Conservation (phyloP, 2,797 vertebrate species). For the Aldrovandia affinis region DNA sequence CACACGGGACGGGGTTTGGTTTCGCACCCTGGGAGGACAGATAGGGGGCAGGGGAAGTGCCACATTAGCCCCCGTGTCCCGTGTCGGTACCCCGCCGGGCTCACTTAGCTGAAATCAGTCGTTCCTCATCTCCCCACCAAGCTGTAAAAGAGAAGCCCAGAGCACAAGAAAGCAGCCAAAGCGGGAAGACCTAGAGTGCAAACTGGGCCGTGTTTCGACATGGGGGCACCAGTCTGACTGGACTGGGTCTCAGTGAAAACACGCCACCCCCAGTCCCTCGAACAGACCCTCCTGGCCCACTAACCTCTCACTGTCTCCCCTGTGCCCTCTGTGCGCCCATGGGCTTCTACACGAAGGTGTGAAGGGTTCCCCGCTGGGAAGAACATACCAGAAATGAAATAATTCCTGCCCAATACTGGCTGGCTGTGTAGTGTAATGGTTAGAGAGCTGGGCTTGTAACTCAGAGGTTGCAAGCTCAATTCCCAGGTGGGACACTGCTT, state of each 20-base stretch:
- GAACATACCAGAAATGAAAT: background rate
- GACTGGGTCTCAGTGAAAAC: background rate
- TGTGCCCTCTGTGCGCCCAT: background rate
- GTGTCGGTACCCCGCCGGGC: constrained; percentile 4
- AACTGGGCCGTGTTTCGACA: background rate
- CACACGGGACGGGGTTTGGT: background rate
- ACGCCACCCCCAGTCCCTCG: background rate
- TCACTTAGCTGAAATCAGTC: background rate
- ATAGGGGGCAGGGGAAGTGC: constrained; percentile 25
- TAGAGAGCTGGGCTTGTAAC: too few species aligned
- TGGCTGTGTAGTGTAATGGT: too few species aligned
- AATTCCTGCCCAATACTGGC: background rate
- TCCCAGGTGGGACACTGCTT: too few species aligned
- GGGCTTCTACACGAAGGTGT: background rate
- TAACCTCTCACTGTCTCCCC: background rate
- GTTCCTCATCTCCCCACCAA: background rate
- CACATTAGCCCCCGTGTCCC: constrained; percentile 24
- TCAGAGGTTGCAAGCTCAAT: too few species aligned
- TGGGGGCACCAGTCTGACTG: background rate
- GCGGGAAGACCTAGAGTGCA: background rate
- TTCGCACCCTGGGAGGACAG: constrained; percentile 13
- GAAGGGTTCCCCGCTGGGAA: background rate
- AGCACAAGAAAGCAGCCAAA: background rate
- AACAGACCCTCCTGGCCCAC: background rate
- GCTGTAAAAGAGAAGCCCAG: background rate